Percentiles rank a stretch among this genome's conserved stretches.
These are phyloP conservation scores for Ianthella basta DNA, from an alignment of 37 sponge, comb jelly and placozoan species.

Conservation along the genomic window DNA sequence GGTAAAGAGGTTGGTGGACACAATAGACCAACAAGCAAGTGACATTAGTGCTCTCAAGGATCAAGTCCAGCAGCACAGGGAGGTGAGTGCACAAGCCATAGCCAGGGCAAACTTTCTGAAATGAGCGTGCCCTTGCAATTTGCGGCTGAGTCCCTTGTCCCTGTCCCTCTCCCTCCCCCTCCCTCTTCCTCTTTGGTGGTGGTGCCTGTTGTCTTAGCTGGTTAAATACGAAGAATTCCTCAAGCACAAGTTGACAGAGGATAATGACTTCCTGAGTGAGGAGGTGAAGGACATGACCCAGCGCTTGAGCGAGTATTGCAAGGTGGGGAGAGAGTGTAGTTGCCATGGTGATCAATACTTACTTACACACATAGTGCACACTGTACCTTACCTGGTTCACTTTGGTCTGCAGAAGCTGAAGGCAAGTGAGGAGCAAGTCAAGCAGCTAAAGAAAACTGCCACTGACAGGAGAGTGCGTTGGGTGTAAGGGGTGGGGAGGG, in stretches of 20 bases:
- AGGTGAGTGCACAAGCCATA: background rate
- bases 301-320: background rate
- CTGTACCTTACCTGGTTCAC: too few relatives aligned
- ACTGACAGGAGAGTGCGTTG: too few relatives aligned
- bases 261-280: background rate
- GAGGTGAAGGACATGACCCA: background rate
- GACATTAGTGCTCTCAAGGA: conserved; percentile 21
- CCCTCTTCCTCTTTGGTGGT: background rate
- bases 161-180: background rate
- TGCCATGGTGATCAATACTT: too few relatives aligned
- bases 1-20: conserved; percentile 31
- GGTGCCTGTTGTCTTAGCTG: background rate
- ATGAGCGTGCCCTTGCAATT: background rate
- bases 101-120: background rate
- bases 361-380: background rate
- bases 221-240: conserved; percentile 10
- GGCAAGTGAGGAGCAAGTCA: background rate
- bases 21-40: conserved; percentile 41
- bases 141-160: background rate
- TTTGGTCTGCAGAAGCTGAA: conserved; percentile 1
- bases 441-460: conserved; percentile 16
- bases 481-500: too few relatives aligned
- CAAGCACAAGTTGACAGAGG: background rate
- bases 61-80: conserved; percentile 30
- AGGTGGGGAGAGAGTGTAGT: too few relatives aligned